A percentile compares a stretch with the other conserved stretches of the same genome.
Conservation (phyloP, 2,113 vertebrate genomes). For the Rhinoderma darwinii region DNA sequence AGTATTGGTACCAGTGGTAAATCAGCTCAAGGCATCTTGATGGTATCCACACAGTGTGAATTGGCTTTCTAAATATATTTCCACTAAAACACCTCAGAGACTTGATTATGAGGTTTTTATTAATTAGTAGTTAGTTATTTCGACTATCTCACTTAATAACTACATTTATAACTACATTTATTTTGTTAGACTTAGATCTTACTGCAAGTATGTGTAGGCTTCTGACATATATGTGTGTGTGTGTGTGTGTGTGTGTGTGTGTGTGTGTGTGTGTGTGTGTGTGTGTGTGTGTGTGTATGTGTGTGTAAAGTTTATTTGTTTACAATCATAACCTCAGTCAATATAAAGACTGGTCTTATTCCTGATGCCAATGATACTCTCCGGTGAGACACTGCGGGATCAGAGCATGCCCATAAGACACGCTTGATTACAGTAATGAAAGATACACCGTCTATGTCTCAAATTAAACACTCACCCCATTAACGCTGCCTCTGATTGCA, state of each 20-base stretch:
- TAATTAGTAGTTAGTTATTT: background rate
- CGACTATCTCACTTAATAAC: background rate
- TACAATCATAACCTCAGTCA: background rate
- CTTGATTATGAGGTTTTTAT: background rate
- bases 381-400: background rate
- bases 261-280: too few relatives aligned
- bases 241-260: too few relatives aligned
- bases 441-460: slow-evolving; percentile 43
- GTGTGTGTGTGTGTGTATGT: too few relatives aligned
- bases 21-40: background rate
- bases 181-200: too few relatives aligned
- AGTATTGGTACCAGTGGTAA: too few relatives aligned
- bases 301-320: too few relatives aligned
- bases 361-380: background rate
- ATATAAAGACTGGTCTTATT: background rate
- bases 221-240: too few relatives aligned
- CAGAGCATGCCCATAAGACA: slow-evolving; percentile 12
- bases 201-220: too few relatives aligned
- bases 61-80: background rate
- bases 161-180: too few relatives aligned
- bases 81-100: background rate
- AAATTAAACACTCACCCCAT: slow-evolving; percentile 57
- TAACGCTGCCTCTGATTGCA: slow-evolving; percentile 56
- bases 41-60: background rate
- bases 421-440: slow-evolving; percentile 58